phyloP scores from a whole-genome alignment of 2,113 vertebrate species.

The Pterocles burchelli region DNA sequence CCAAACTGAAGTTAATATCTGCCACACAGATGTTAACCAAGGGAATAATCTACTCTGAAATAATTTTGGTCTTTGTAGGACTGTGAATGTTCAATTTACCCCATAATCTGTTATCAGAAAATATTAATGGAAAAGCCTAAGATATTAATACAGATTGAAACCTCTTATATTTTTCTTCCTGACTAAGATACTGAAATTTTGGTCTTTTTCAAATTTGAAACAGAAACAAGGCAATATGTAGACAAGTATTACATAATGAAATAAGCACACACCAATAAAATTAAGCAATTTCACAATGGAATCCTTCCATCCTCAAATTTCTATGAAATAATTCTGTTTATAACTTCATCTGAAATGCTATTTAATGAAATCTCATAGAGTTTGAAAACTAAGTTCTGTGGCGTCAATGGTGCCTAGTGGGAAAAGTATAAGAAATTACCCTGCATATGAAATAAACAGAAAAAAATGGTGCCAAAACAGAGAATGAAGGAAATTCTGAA shows the following conservation, averaged over 20 bases:
- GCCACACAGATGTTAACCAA: not conserved
- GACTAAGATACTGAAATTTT: not conserved
- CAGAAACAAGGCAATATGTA: not conserved
- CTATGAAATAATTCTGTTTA: not conserved
- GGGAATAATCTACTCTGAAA: not conserved
- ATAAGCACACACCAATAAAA: not conserved
- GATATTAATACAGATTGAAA: not conserved
- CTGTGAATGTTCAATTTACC: not conserved
- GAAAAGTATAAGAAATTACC: not conserved
- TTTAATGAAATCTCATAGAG: not conserved
- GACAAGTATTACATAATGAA: not conserved
- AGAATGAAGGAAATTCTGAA: not conserved
- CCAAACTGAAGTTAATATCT: not conserved
- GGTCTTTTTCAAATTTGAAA: not conserved
- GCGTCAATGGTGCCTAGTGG: not conserved
- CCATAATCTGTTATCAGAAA: not conserved
- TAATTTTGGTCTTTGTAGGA: not conserved
- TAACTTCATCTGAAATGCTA: not conserved
- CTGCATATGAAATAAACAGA: not conserved
- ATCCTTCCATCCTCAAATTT: not conserved
- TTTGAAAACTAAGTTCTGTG: not conserved
- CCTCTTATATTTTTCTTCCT: not conserved
- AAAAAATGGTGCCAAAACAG: not conserved
- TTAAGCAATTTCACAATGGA: not conserved
- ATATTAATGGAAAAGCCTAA: not conserved